Base-by-base conservation (phyloP, 2,113 vertebrate species). In the Nesoenas mayeri region DNA sequence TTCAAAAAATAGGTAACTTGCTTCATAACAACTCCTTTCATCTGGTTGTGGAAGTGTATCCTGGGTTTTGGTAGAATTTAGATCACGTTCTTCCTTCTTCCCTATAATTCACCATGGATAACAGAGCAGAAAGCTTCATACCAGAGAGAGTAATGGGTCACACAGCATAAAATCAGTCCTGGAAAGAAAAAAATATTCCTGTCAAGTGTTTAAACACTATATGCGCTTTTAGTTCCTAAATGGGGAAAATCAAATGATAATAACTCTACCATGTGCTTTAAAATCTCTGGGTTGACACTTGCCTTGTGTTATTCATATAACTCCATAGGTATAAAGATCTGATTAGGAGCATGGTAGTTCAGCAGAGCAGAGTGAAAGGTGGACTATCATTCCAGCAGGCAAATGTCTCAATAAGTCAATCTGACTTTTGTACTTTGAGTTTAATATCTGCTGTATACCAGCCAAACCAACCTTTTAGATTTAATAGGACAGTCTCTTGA, bases 351-450 rank as follows among this genome's bases (percentile, higher is more conserved):
- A 0, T 44, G 10, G 31, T 38, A 73, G 82, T 36, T 91, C 44
- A 92, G 61, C 62, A 61, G 62, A 93, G 66, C 21, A 56, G 42
- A 70, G 60, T 48, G 51, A 62, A 93, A 90, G 69, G 64, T 87
- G 83, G 48, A 31, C 79, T 69, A 58, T 77, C 50, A 51, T 88
- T 91, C 53, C 44, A 80, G 70, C 61, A 96, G 83, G 78, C 15
- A 93, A 94, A 96, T 85, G 70, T 70, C 66, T 96, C 89, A 57
- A 19, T 92, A 92, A 95, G 88, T 90, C 64, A 93, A 62, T 31
- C 32, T 86, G 67, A 81, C 72, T 96, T 75, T 44, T 81, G 53
- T 69, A 36, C 84, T 94, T 47, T 75, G 48, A 82, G 31, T 82
- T 93, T 89, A 94, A 60, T 88, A 62, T 74, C 83, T 93, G 29